A percentile compares a stretch with the other conserved stretches of the same genome.
Conservation (phyloP, 2,113 vertebrate species). For the Pelecanoides urinatrix region DNA sequence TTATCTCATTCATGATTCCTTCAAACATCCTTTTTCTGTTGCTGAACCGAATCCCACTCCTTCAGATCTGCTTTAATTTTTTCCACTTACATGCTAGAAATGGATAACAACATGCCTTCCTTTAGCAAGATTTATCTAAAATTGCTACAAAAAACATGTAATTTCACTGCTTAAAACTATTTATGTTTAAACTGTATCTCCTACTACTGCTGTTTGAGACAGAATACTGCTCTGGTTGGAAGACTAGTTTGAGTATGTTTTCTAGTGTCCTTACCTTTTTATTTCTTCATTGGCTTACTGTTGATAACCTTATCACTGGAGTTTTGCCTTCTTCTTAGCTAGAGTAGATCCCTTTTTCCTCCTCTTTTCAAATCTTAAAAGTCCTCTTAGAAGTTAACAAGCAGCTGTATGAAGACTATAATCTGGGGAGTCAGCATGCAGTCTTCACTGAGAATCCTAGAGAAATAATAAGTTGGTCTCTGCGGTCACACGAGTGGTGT, state of each 20-base stretch:
- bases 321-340: not conserved
- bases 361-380: not conserved
- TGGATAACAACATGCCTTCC: not conserved
- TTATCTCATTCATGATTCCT: not conserved
- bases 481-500: fast-evolving
- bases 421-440: not conserved
- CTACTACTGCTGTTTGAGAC: not conserved
- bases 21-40: not conserved
- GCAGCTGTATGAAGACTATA: not conserved
- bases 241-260: not conserved
- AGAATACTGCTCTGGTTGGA: not conserved
- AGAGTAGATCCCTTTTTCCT: not conserved
- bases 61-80: not conserved
- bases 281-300: not conserved
- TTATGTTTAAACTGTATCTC: not conserved
- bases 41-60: not conserved
- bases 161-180: not conserved
- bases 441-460: not conserved
- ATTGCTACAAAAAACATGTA: not conserved
- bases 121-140: not conserved
- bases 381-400: not conserved
- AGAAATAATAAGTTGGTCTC: not conserved
- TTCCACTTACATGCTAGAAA: not conserved
- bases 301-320: not conserved
- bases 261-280: not conserved